These are phyloP conservation scores for Hemichromis elongatus DNA, from an alignment of 2,113 vertebrate species.

Conservation along the genomic window DNA sequence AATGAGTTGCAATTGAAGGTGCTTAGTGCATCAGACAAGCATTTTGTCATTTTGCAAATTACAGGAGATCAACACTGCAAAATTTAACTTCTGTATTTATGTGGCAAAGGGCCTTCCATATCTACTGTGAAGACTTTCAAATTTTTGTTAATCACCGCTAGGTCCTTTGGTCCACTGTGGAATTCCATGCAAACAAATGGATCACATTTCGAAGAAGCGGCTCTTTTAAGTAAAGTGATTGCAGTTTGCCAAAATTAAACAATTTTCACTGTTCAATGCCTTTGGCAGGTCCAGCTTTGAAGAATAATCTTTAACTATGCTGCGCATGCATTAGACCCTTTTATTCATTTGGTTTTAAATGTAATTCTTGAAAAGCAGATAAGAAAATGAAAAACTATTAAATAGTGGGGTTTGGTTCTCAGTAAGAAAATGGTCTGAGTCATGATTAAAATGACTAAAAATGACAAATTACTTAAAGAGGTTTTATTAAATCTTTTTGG, in stretches of 20 bases:
- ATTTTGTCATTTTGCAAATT: conserved; percentile 54
- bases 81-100: conserved; percentile 30
- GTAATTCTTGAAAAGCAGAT: conserved; percentile 37
- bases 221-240: conserved; percentile 21
- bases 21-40: conserved; percentile 35
- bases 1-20: conserved; percentile 59
- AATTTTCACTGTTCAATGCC: conserved; percentile 11
- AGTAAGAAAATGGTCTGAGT: neutral
- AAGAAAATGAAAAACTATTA: neutral
- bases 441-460: neutral
- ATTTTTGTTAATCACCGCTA: conserved; percentile 7
- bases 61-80: conserved; percentile 41
- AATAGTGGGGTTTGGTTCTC: neutral
- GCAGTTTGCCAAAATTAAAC: conserved; percentile 20
- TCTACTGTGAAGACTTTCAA: conserved; percentile 1
- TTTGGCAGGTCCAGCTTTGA: conserved; percentile 34
- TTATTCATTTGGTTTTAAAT: conserved; percentile 23
- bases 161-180: neutral
- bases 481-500: neutral
- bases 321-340: neutral
- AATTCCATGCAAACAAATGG: conserved; percentile 1
- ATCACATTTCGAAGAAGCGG: neutral
- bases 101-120: conserved; percentile 10
- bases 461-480: neutral
- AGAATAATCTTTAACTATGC: conserved; percentile 6